Base-by-base conservation (phyloP, 2,113 vertebrate species). In the Riparia riparia region DNA sequence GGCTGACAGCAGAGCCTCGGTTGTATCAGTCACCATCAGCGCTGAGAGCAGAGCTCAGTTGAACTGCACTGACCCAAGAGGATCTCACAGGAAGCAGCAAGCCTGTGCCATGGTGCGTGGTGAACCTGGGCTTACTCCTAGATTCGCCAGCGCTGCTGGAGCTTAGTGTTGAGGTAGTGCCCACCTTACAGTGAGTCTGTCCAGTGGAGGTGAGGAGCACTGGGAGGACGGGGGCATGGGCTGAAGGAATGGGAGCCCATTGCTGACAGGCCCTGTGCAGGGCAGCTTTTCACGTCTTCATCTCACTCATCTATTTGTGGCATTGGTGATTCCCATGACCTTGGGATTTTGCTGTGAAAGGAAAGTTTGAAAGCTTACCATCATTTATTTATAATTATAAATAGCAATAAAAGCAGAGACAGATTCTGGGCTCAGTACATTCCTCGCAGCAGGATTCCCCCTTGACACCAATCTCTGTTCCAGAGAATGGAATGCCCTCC, bases 351-450 rank as follows among this genome's bases (percentile, higher is more conserved):
- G 31, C 80, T 51, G 60, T 60, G 77, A 41, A 83, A 93, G 80
- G 79, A 70, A 92, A 92, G 45, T 86, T 93, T 93, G 89, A 25
- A 66, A 89, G 74, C 70, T 34, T 89, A 53, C 31, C 3, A 1
- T 89, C 2, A 31, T 79, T 83, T 89, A 90, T 92, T 90, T 96
- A 34, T 87, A 87, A 92, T 93, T 82, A 64, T 73, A 91, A 86
- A 81, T 73, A 83, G 77, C 39, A 95, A 95, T 89, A 92, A 95
- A 94, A 95, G 0, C 60, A 84, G 76, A 93, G 86, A 86, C 80
- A 78, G 84, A 71, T 97, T 93, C 96, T 97, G 93, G 94, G 91
- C 68, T 92, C 72, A 37, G 32, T 89, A 42, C 81, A 56, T 93
- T 90, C 51, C 58, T 92, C 34, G 0, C 79, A 84, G 92, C 72